Conservation (phyloP, 2,888 invertebrate genomes). For the Syrphus vitripennis region DNA sequence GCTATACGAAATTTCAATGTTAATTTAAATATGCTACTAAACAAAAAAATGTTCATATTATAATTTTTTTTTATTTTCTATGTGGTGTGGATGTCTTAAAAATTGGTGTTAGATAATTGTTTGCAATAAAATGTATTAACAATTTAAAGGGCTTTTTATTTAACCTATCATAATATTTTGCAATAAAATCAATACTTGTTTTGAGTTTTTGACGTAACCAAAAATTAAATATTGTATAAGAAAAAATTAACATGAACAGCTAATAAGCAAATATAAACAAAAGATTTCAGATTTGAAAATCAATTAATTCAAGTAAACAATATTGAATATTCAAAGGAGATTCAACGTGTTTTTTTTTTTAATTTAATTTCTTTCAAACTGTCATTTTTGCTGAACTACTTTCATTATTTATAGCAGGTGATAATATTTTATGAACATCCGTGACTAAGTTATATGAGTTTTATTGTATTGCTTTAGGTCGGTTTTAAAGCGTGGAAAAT, state of each 20-base stretch:
- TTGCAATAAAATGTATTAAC: neutral
- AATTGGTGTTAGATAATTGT: neutral
- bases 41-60: neutral
- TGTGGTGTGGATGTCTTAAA: neutral
- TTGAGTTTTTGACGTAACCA: neutral
- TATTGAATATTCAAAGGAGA: neutral
- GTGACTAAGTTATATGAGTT: neutral
- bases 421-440: neutral
- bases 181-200: neutral
- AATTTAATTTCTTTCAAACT: too few species aligned
- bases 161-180: neutral
- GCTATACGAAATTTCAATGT: conserved; percentile 59
- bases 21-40: conserved; percentile 3
- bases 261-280: neutral
- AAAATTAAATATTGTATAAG: neutral
- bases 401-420: neutral
- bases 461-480: too few species aligned
- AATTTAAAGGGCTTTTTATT: neutral
- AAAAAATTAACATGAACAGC: neutral
- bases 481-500: neutral
- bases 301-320: neutral
- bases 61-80: neutral
- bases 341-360: neutral
- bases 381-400: neutral
- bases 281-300: neutral